Base-by-base conservation (phyloP, 1,140 invertebrate species). In the Drosophila insularis region DNA sequence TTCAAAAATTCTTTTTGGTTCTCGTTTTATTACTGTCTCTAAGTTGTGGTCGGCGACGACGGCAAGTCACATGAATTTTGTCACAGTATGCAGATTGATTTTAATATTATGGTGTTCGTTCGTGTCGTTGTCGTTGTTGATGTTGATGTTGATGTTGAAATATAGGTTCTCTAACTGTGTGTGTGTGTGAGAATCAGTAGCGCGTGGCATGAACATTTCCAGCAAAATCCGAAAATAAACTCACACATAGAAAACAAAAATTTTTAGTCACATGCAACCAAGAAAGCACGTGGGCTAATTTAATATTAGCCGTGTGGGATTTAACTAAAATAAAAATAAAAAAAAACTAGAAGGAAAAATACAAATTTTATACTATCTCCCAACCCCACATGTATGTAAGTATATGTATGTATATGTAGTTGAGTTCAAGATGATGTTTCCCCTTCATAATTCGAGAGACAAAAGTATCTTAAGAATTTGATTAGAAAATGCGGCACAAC, bases 1-100 rank as follows among this genome's bases (percentile, higher is more conserved):
- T 17, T 46, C 43, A 17, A 46, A 46, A 35, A 11, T 35, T 75
- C 67, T 81, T 78, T 69, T 74, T 5, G 27, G 74, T 43, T 70
- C 40, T 65, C 68, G 61, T 65, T 50, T 68, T 21, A n/a, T 62
- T 14, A 62, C 69, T 66, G 61, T 59, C 35, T 23, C 21, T 17
- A 39, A 43, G 17, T 39, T 19, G 35, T 37, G 35, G 35, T 37
- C 35, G 35, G 8, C 35, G 11, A 11, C 11, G 35, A 37, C 31
- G 43, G 50, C 39, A 19, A 87, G 82, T 87, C 82, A 79, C 82
- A 87, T 87, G 82, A 87, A 86, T 86, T 81, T 79, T 87, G 82
- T 86, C 82, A 63, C 69, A 68, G 82, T 87, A 55, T 87, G 68
- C 75, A 87, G 81, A 86, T 87, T 87, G 82, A 81, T 85, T 85